Base-by-base conservation (phyloP, 2,888 invertebrate genomes). In the Torymus auratus region DNA sequence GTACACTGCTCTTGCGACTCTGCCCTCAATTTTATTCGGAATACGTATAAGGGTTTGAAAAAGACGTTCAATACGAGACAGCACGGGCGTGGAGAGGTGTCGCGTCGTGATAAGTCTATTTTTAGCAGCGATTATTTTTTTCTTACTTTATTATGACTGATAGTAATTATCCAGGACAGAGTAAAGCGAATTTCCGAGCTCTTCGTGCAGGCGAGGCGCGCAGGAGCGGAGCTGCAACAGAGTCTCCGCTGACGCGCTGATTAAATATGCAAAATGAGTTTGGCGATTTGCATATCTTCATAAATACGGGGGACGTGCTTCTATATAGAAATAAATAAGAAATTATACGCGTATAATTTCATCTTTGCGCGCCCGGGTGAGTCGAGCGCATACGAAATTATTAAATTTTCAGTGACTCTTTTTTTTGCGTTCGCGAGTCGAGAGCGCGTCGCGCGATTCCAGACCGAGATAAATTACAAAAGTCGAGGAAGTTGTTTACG, bases 11-110 rank as follows among this genome's bases (percentile, higher is more conserved):
- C 78, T 41, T 55, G n/a, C 50, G 85, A 85, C 85, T 84, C 85
- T 88, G 88, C 85, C 87, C 89, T 88, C 86, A 85, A 89, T 89
- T 88, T 89, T 88, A 88, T 89, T 88, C 87, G 81, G 77, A 68
- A 82, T 77, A 77, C 60, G 73, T 56, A 55, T 50, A 73, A 50
- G 23, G 58, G 62, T 52, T 2, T 53, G 69, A 69, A 68, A 77
- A 72, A 67, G 80, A 73, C 64, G 73, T 62, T 67, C 58, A 68
- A 55, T 12, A n/a, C n/a, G 69, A 74, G 68, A 41, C 41, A 41
- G 13, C 74, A 50, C 14, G 20, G 55, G 53, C 1, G n/a, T n/a
- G 20, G 50, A 15, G n/a, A 70, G 17, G 12, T 50, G 41, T 17
- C 53, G 20, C 23, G 58, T 52, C 13, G 13, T 23, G 17, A 53